phyloP scores from a whole-genome alignment of 2,113 vertebrate genomes.

The Gasterosteus nipponicus region DNA sequence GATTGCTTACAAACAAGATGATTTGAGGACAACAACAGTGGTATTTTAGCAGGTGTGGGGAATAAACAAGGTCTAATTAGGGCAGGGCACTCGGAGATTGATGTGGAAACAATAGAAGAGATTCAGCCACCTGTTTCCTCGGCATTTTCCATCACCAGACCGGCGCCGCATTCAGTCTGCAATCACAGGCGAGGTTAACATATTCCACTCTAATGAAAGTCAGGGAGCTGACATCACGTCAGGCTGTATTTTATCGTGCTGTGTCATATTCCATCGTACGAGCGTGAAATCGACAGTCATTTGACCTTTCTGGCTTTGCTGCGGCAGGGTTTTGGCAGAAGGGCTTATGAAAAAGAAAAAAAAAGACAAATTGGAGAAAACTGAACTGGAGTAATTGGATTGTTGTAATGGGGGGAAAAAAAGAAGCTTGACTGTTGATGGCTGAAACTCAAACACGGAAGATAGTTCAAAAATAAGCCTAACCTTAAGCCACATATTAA shows the following conservation, averaged over 20 bases:
- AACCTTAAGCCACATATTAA: conserved; percentile 13
- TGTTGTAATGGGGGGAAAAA: conserved; percentile 5
- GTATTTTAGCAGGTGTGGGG: conserved; percentile 53
- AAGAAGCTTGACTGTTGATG: conserved; percentile 19
- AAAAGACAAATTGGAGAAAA: conserved; percentile 12
- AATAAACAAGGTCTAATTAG: conserved; percentile 55
- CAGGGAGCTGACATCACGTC: conserved; percentile 54
- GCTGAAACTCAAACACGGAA: conserved; percentile 1
- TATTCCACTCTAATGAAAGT: conserved; percentile 62
- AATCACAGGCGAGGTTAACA: conserved; percentile 65
- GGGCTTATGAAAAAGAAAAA: not conserved
- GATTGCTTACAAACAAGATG: conserved; percentile 48
- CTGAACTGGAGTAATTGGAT: not conserved
- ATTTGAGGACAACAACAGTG: conserved; percentile 45
- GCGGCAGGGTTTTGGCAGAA: conserved; percentile 24
- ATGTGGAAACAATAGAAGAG: conserved; percentile 36
- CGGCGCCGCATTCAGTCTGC: conserved; percentile 30
- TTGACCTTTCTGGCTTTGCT: conserved; percentile 42
- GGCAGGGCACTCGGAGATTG: conserved; percentile 53
- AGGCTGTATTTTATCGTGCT: conserved; percentile 45
- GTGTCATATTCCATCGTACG: conserved; percentile 51
- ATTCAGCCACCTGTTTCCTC: conserved; percentile 55
- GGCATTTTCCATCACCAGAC: conserved; percentile 24
- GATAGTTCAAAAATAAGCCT: not conserved
- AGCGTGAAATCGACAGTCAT: conserved; percentile 34